Base-by-base conservation (phyloP, 1,140 invertebrate species). In the Drosophila nasuta region DNA sequence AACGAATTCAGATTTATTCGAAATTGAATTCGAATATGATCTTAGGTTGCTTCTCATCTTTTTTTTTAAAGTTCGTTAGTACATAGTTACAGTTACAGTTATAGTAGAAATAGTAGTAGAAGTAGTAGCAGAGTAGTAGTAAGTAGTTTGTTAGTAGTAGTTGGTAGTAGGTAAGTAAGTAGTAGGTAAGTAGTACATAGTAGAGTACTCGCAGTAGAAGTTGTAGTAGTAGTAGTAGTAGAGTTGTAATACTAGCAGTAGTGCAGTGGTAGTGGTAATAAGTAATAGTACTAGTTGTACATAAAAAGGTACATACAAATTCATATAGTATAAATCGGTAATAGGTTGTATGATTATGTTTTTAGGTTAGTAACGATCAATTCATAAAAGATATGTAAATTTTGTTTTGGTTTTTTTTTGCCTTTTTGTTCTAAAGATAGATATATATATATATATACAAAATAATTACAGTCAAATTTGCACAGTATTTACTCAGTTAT, bases 401-500 rank as follows among this genome's bases (percentile, higher is more conserved):
- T 76, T 78, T 73, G 20, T 25, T 25, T 25, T 25, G 20, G 20
- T 20, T 25, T 25, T 25, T 25, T 25, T 25, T 25, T 25, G 54
- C 7, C 20, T 62, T 63, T 69, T 69, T 62, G 43, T 48, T 20
- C 46, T 48, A 38, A 25, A 25, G 20, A 25, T 25, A 25, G 20
- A 25, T 38, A 38, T 38, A 38, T 33, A 33, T 33, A 33, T 33
- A 46, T 48, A 48, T 48, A 56, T 33, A 49, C 57, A 72, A 79
- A 65, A 74, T 58, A 76, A 64, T 57, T 71, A 75, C 70, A 52
- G 64, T 81, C 64, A 77, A 86, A 75, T 75, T 73, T 57, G 64
- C 51, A 78, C 52, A 67, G 38, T 60, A 69, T 79, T 56, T 79
- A 82, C 72, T 38, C 35, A 38, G 35, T 38, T 38, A 38, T 38